Conservation (phyloP, 2,888 invertebrate genomes). For the Acleris holmiana region DNA sequence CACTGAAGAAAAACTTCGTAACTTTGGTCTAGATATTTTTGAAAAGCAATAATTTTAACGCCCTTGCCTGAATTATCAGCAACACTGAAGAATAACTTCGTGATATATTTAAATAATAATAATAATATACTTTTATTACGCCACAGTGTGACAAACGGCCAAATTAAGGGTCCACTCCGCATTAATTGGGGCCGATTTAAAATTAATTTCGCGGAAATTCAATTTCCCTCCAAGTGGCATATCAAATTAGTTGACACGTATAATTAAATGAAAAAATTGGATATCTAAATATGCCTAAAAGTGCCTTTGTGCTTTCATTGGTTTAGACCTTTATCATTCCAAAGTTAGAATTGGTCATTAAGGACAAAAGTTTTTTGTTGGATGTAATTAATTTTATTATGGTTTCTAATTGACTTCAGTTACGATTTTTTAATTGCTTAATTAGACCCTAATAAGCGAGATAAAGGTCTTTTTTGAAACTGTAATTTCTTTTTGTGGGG, state of each 20-base stretch:
- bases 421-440: neutral
- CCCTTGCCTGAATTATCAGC: too few relatives aligned
- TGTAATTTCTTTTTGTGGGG: neutral
- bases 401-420: constrained; percentile 21
- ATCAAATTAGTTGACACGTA: constrained; percentile 45
- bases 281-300: constrained; percentile 9
- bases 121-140: neutral
- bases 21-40: too few relatives aligned
- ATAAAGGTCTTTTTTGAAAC: neutral
- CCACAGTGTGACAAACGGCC: constrained; percentile 3
- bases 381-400: constrained; percentile 16
- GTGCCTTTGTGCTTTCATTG: constrained; percentile 11
- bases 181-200: constrained; percentile 48
- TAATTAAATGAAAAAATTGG: constrained; percentile 44
- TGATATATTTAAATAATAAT: too few relatives aligned
- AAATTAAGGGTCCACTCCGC: constrained; percentile 44
- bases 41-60: too few relatives aligned
- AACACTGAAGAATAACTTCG: too few relatives aligned
- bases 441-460: neutral
- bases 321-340: constrained; percentile 2
- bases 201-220: constrained; percentile 36
- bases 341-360: constrained; percentile 14
- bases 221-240: constrained; percentile 40
- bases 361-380: constrained; percentile 4
- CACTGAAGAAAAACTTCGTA: too few relatives aligned